These are phyloP conservation scores for Cecidostiba fungosa DNA, from an alignment of 2,888 invertebrate genomes.

Conservation along the genomic window DNA sequence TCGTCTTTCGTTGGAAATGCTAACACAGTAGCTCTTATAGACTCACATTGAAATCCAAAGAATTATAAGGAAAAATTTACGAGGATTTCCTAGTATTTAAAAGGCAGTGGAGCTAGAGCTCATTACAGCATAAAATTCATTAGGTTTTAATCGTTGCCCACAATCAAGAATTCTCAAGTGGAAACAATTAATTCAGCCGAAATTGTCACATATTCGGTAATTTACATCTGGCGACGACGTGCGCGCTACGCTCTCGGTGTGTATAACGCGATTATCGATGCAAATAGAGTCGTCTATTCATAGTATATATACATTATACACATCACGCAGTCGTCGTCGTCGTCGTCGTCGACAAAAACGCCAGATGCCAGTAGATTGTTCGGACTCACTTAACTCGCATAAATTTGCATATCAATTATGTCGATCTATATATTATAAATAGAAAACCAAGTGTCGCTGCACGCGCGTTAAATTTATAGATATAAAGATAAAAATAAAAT, in stretches of 20 bases:
- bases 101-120: background rate
- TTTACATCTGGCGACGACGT: conserved; percentile 31
- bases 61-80: background rate
- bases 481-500: background rate
- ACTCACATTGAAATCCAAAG: background rate
- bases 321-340: too few relatives aligned
- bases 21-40: background rate
- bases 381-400: conserved; percentile 33
- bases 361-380: conserved; percentile 30
- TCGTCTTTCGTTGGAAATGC: background rate
- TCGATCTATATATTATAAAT: background rate
- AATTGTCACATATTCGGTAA: conserved; percentile 38
- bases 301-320: too few relatives aligned
- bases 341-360: background rate
- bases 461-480: background rate
- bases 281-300: conserved; percentile 34
- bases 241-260: background rate
- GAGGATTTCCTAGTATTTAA: background rate
- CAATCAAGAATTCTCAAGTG: conserved; percentile 18
- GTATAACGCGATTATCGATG: conserved; percentile 31
- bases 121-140: background rate
- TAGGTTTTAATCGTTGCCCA: background rate
- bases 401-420: conserved; percentile 32
- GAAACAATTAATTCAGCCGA: conserved; percentile 30
- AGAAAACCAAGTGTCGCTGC: background rate